Evolutionary conservation across 2,888 invertebrate species (phyloP), one percentile per base, ranked within the genome.

Genomic region (Meliscaeva auricollis): DNA sequence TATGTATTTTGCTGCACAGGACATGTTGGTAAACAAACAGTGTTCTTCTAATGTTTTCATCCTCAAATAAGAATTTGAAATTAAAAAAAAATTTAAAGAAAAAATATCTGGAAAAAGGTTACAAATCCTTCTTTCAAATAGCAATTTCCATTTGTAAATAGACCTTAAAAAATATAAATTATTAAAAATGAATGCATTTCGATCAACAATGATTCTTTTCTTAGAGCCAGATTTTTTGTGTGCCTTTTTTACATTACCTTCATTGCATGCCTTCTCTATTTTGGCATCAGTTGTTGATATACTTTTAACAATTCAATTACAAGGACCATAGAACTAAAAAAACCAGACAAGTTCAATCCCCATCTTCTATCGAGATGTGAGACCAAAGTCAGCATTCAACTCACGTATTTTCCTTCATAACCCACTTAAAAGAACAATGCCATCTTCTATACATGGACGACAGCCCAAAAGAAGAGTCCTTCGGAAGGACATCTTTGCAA

Each of bases 281-380:
- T 1, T 84, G 76, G 81, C 85, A 73, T 77, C 62, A 54, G 68
- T 81, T 73, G 77, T 26, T 26, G 26, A 26, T 26, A 77, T 76
- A 77, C 73, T 85, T 66, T 66, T 50, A 35, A 73, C 81, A 85
- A 85, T 85, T 85, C 85, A 85, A 85, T 85, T 85, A 84, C 69
- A 73, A 69, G 76, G 73, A 50, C 85, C 81, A 73, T 81, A 50
- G n/a, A 35, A 66, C 8, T 11, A 38, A 11, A 3, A 9, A 4
- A 4, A 5, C 30, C 4, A 56, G 30, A 6, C 30, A 30, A 17
- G 56, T 15, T 6, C 30, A 58, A 70, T 58, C 54, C 17, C 46
- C 44, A 17, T 58, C 20, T 58, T 62, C 62, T 26, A 44, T 44
- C 11, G 44, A 44, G 26, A 81, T 64, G 50, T 30, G 35, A 26